Conservation (phyloP, 2,888 invertebrate genomes). For the Unio delphinus region DNA sequence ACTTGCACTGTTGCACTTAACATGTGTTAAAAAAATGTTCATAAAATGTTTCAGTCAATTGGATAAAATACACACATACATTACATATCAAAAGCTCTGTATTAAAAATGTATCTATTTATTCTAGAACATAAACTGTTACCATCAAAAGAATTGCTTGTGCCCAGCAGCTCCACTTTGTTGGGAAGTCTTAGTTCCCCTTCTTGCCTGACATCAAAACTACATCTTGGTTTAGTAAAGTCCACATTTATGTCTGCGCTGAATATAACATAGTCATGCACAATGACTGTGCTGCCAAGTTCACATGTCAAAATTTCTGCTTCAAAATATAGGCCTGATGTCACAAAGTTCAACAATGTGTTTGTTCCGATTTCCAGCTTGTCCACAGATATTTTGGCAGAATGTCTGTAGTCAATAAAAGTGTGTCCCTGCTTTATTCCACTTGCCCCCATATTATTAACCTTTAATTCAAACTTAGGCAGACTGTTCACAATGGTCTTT, state of each 20-base stretch:
- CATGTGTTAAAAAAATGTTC: too few relatives aligned
- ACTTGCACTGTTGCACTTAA: too few relatives aligned
- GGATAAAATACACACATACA: too few relatives aligned
- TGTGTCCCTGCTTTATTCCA: constrained; percentile 26
- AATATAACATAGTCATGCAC: constrained; percentile 44
- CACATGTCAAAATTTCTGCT: constrained; percentile 43
- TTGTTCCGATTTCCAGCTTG: constrained; percentile 32
- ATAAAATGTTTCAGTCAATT: too few relatives aligned
- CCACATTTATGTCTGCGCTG: constrained; percentile 41
- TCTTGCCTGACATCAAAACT: constrained; percentile 44
- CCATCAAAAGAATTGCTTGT: constrained; percentile 40
- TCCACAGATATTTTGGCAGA: constrained; percentile 13
- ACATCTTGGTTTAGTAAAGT: constrained; percentile 44
- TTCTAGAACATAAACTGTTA: constrained; percentile 4
- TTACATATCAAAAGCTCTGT: too few relatives aligned
- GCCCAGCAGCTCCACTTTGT: constrained; percentile 46
- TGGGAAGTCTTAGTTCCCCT: constrained; percentile 50
- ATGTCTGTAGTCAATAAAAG: constrained; percentile 27
- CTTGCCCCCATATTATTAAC: constrained; percentile 28
- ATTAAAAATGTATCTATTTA: too few relatives aligned
- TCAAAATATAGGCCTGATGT: constrained; percentile 33
- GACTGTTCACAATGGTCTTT: too few relatives aligned
- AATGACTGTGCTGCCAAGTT: constrained; percentile 30
- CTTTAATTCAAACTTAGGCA: constrained; percentile 10
- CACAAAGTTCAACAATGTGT: constrained; percentile 25